These are phyloP conservation scores for Drosophila sturtevanti DNA, from an alignment of 1,140 invertebrate genomes.

Conservation along the genomic window DNA sequence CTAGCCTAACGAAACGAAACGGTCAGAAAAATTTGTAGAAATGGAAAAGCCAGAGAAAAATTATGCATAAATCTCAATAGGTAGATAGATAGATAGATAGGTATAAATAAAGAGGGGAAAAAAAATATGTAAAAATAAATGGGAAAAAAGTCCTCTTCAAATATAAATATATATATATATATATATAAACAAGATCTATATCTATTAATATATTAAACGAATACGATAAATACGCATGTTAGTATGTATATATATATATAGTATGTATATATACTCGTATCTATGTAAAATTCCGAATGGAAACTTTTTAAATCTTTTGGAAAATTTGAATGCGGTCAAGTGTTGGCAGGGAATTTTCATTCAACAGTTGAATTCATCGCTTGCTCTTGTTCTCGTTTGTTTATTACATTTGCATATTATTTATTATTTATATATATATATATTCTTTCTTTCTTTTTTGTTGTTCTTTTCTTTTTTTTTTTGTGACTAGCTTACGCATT, in stretches of 20 bases:
- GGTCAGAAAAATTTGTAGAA: background rate
- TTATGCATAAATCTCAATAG: constrained; percentile 49
- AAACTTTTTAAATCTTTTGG: constrained; percentile 10
- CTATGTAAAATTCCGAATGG: background rate
- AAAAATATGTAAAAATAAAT: constrained; percentile 27
- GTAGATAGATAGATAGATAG: constrained; percentile 23
- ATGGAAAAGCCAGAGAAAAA: constrained; percentile 17
- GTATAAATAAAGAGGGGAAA: constrained; percentile 17
- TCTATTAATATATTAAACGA: background rate
- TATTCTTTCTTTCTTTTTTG: too few species aligned
- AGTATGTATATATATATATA: too few species aligned
- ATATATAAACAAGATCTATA: constrained; percentile 16
- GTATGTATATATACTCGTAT: background rate
- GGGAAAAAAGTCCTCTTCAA: constrained; percentile 16
- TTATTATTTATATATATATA: constrained; percentile 81
- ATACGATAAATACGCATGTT: background rate
- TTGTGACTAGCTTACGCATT: constrained; percentile 53
- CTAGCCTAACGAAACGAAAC: constrained; percentile 50
- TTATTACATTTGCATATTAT: constrained; percentile 81
- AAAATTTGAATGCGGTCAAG: constrained; percentile 62
- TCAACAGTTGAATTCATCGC: constrained; percentile 34
- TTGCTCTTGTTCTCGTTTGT: constrained; percentile 61
- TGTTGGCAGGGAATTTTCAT: constrained; percentile 61
- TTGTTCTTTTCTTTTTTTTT: constrained; percentile 44
- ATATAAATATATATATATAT: constrained; percentile 8